Percentiles rank a stretch among this genome's conserved stretches.
Conservation (phyloP, 2,113 vertebrate genomes). For the Protobothrops flavoviridis region DNA sequence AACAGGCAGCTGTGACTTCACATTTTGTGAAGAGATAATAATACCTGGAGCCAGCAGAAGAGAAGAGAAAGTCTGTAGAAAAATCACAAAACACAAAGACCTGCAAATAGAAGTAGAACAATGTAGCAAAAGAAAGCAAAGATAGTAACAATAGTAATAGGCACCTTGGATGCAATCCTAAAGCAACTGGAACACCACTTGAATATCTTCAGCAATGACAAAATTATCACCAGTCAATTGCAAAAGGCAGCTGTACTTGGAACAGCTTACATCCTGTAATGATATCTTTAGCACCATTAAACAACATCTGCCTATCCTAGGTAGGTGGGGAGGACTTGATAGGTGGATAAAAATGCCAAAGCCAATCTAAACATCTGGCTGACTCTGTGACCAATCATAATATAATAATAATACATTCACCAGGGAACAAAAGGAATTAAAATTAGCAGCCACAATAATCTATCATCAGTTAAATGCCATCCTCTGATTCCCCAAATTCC, state of each 20-base stretch:
- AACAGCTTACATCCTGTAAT: neutral
- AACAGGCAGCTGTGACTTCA: neutral
- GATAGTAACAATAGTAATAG: neutral
- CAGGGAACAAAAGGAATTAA: neutral
- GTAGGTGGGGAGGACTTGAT: neutral
- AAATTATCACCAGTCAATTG: neutral
- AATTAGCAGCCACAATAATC: neutral
- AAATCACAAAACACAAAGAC: neutral
- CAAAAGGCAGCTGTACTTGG: neutral
- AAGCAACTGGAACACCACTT: neutral
- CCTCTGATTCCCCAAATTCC: neutral
- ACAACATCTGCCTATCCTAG: neutral
- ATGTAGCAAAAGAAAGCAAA: neutral
- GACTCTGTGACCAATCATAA: neutral
- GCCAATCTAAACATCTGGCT: neutral
- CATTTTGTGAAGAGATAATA: neutral
- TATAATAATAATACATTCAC: neutral
- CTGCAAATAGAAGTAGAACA: neutral
- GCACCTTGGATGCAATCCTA: neutral
- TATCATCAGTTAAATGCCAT: neutral
- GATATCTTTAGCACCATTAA: neutral
- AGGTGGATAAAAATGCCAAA: neutral
- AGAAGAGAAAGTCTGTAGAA: neutral
- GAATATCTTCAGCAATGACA: neutral
- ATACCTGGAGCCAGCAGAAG: neutral